Evolutionary conservation across 1,140 invertebrate species (phyloP).

Genomic region (Drosophila pseudoananassae): DNA sequence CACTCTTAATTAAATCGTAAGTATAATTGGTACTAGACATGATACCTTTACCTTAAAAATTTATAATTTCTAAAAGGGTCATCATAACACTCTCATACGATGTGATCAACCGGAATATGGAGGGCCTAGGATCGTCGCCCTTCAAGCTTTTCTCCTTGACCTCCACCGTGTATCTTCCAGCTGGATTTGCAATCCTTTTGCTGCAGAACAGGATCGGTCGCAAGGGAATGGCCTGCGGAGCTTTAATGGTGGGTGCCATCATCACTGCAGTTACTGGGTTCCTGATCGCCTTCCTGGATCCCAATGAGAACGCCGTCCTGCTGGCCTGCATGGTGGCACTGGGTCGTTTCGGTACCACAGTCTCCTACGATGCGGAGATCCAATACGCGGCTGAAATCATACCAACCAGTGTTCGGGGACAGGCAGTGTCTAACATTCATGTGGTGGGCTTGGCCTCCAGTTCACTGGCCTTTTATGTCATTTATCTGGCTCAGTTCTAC

Average conservation of each 20-base stretch:
- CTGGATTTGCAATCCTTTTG: conserved; percentile 85
- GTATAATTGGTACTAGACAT: conserved; percentile 27
- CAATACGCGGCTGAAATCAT: conserved; percentile 88
- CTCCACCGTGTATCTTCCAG: conserved; percentile 86
- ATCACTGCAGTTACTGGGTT: conserved; percentile 83
- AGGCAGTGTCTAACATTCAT: conserved; percentile 86
- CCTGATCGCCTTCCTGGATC: conserved; percentile 62
- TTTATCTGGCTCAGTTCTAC: conserved; percentile 84
- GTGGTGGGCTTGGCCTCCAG: conserved; percentile 85
- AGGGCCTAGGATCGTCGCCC: conserved; percentile 85
- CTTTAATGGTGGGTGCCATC: conserved; percentile 85
- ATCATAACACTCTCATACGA: conserved; percentile 87
- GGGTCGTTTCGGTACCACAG: conserved; percentile 87
- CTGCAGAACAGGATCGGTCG: conserved; percentile 86
- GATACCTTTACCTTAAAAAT: neutral
- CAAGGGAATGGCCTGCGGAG: conserved; percentile 85
- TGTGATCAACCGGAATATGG: conserved; percentile 86
- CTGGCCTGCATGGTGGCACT: conserved; percentile 81
- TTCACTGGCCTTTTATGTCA: conserved; percentile 73
- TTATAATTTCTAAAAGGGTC: conserved; percentile 82
- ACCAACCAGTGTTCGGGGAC: conserved; percentile 87
- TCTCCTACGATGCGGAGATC: conserved; percentile 87
- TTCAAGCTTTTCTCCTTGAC: conserved; percentile 86
- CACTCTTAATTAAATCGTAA: conserved; percentile 86
- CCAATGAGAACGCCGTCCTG: conserved; percentile 61